Conservation (phyloP, 2,888 invertebrate species). For the Sinopyrophorus schimmeli region DNA sequence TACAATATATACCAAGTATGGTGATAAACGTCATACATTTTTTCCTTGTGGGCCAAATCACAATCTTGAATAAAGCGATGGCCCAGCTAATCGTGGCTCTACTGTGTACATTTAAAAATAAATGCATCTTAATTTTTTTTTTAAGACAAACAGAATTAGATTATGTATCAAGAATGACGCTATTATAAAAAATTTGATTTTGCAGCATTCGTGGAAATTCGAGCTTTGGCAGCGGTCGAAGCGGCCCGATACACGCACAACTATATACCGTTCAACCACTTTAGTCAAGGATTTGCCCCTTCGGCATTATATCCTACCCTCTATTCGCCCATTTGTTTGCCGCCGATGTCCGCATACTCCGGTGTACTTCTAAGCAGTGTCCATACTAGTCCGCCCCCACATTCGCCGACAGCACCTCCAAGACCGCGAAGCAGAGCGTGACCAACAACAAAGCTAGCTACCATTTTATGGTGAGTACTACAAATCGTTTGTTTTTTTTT, state of each 20-base stretch:
- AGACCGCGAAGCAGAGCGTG: slow-evolving; percentile 44
- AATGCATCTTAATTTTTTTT: too few relatives aligned
- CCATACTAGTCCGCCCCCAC: slow-evolving; percentile 40
- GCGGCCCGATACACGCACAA: slow-evolving; percentile 47
- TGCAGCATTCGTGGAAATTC: slow-evolving; percentile 48
- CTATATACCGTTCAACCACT: slow-evolving; percentile 40
- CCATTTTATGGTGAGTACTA: slow-evolving; percentile 14
- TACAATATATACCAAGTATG: too few relatives aligned
- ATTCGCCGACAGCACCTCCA: slow-evolving; percentile 36
- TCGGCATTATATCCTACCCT: slow-evolving; percentile 36
- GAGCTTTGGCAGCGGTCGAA: slow-evolving; percentile 46
- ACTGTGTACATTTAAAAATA: too few relatives aligned
- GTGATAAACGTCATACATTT: too few relatives aligned
- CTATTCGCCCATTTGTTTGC: slow-evolving; percentile 48
- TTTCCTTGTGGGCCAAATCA: too few relatives aligned
- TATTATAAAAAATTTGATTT: too few relatives aligned
- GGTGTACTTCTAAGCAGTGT: slow-evolving; percentile 39
- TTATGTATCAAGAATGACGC: too few relatives aligned
- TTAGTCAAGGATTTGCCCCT: slow-evolving; percentile 31
- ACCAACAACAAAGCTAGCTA: too few relatives aligned
- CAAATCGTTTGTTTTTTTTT: too few relatives aligned
- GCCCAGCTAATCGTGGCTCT: too few relatives aligned
- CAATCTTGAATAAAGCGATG: too few relatives aligned
- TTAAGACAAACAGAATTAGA: too few relatives aligned
- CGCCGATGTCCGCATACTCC: slow-evolving; percentile 44